Percentiles rank a stretch among this genome's conserved stretches.
phyloP scores from a whole-genome alignment of 2,113 vertebrate genomes.

The Chaetops frenatus region DNA sequence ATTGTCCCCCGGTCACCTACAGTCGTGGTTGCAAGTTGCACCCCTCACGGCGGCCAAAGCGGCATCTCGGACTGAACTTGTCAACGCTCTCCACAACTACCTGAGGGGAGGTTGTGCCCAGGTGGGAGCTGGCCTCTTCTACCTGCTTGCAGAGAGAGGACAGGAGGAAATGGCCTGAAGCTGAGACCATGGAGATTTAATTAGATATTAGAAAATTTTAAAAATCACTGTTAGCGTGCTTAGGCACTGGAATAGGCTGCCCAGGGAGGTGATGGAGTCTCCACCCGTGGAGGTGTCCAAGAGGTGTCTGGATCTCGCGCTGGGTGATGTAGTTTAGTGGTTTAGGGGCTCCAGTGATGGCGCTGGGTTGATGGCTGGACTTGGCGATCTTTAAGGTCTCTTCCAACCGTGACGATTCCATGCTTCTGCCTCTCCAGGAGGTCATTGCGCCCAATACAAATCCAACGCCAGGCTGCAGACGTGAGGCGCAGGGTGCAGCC shows the following conservation, averaged over 20 bases:
- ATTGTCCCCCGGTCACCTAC: background rate
- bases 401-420: background rate
- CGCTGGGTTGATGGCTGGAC: background rate
- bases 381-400: background rate
- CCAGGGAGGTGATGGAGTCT: background rate
- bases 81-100: too few relatives aligned
- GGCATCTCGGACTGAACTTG: fast-evolving
- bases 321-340: background rate
- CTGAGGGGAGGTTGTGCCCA: background rate
- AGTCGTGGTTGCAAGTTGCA: fast-evolving
- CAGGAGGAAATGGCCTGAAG: too few relatives aligned
- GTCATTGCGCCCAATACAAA: too few relatives aligned
- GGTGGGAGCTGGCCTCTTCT: background rate
- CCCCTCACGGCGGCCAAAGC: fast-evolving
- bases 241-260: background rate
- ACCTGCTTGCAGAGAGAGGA: too few relatives aligned
- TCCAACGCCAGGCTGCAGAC: background rate
- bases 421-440: background rate
- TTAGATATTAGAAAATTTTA: background rate
- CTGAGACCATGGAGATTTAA: background rate
- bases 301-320: background rate
- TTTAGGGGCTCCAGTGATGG: background rate
- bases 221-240: too few relatives aligned
- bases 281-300: background rate
- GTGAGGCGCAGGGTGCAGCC: fast-evolving